Evolutionary conservation across 2,888 invertebrate genomes (phyloP), one percentile per base, ranked within the genome.

Genomic region (Hemaris fuciformis): DNA sequence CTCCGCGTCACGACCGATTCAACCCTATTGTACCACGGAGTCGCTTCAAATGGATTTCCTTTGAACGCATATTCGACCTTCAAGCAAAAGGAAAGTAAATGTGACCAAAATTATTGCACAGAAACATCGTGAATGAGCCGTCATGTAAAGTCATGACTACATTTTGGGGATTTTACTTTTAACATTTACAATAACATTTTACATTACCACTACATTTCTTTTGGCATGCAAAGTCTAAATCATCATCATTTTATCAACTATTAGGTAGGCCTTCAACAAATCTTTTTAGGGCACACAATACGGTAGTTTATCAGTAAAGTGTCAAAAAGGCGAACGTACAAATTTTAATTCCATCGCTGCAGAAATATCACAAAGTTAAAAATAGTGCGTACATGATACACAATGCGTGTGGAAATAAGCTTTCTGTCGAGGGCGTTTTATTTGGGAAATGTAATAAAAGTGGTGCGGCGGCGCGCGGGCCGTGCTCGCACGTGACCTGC

Each of bases 401-500:
- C 68, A 66, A 64, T 68, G 65, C 68, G 67, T 66, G 68, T 67
- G 64, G 68, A 65, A 70, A 69, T 74, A 77, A 81, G 79, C 76
- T 82, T 83, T 81, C 73, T 68, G 74, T 74, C 73, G 75, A 75
- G 75, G 79, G 77, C 73, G 82, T 85, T 75, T 84, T 86, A 85
- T 87, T 87, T 79, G 79, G 76, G 77, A 87, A 88, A 90, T 89
- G 87, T 89, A 89, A 89, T 89, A 89, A 87, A 86, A 87, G 78
- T 82, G 81, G 78, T 79, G 80, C 78, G 83, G 75, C 72, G 77
- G 68, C 74, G 71, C 70, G 74, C 74, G 74, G 69, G 72, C 75
- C 80, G 74, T 70, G 72, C 77, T 73, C 63, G 80, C 76, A 81
- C 91, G 90, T 91, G 90, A 87, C 80, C 70, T 68, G 89, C 80